phyloP scores from a whole-genome alignment of 2,113 vertebrate genomes.

The Budorcas taxicolor region DNA sequence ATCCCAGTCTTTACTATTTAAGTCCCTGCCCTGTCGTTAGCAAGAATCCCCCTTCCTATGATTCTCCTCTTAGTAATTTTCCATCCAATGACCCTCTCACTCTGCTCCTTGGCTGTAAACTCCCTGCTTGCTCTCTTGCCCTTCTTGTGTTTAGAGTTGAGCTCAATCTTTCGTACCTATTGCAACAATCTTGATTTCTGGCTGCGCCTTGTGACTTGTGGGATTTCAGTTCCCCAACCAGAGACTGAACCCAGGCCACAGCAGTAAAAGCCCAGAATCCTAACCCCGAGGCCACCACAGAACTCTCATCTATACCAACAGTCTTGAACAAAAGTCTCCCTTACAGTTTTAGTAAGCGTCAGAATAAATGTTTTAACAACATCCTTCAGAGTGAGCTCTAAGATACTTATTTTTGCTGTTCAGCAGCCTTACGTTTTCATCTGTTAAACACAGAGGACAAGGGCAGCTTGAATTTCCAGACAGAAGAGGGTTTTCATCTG shows the following conservation, averaged over 20 bases:
- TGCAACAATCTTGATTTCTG: background rate
- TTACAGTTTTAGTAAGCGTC: background rate
- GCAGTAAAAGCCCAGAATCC: background rate
- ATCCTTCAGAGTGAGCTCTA: background rate
- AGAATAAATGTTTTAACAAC: background rate
- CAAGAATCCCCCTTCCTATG: background rate
- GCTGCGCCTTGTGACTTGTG: background rate
- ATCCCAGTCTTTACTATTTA: background rate
- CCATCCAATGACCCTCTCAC: background rate
- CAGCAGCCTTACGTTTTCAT: background rate
- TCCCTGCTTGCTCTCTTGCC: background rate
- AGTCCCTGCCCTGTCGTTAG: background rate
- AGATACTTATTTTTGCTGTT: background rate
- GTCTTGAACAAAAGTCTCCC: background rate
- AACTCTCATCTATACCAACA: background rate
- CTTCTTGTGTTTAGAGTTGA: background rate
- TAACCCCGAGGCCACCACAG: background rate
- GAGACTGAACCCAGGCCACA: background rate
- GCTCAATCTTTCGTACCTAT: background rate
- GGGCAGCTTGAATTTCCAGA: background rate
- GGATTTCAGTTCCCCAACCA: background rate
- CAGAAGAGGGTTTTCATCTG: background rate
- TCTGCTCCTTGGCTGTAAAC: background rate
- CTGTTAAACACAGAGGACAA: background rate
- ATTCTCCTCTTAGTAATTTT: background rate